Evolutionary conservation across 2,888 invertebrate genomes (phyloP).

Genomic region (Athalia circularis): DNA sequence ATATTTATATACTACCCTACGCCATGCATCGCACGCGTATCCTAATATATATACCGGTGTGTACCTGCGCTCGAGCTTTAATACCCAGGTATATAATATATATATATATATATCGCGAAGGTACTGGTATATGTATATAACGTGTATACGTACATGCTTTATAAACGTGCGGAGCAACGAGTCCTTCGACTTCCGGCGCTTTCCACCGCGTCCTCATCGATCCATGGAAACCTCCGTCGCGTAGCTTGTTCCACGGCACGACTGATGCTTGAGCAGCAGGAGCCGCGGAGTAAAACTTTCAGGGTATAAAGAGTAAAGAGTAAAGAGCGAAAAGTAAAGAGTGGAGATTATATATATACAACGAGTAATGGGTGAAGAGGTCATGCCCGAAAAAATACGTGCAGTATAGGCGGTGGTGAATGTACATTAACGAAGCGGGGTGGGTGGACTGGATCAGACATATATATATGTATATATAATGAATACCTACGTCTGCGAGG

Average conservation of each 20-base stretch:
- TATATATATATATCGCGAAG: not conserved
- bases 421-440: not conserved
- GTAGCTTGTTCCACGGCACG: not conserved
- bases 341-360: not conserved
- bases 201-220: constrained; percentile 34
- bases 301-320: constrained; percentile 12
- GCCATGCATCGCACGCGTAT: no score
- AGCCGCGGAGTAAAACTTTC: not conserved
- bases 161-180: no score
- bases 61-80: no score
- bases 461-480: no score
- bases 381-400: constrained; percentile 15
- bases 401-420: not conserved
- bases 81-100: no score
- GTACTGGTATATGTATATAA: not conserved
- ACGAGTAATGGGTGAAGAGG: not conserved
- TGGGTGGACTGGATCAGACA: no score
- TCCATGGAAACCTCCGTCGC: constrained; percentile 39
- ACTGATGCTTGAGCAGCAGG: constrained; percentile 12
- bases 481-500: no score
- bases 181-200: constrained; percentile 34
- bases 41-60: no score
- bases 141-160: not conserved
- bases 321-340: not conserved
- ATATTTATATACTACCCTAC: no score